Evolutionary conservation across 2,797 vertebrate genomes (phyloP), one percentile per base, ranked within the genome.

Genomic region (Alcedo quadribrachys): DNA sequence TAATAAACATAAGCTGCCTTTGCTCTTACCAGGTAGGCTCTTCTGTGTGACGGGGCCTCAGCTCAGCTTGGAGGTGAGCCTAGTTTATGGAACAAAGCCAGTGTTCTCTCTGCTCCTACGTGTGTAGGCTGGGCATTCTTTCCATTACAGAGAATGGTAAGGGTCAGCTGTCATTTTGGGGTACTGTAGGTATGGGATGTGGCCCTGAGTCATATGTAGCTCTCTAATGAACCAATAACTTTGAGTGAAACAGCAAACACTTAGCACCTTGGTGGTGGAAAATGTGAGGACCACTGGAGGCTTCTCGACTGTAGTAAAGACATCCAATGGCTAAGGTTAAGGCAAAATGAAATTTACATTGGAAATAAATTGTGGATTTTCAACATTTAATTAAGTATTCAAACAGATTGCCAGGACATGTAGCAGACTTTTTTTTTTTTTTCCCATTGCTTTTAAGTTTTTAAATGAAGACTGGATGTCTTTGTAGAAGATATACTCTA

Each of bases 361-460:
- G 46, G 27, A 89, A 94, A 80, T 65, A 80, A 43, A n/a, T 40
- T 87, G 46, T 89, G 54, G 45, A 54, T 87, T 92, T 90, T 85
- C 12, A 75, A 78, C 58, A 70, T 89, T 79, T 90, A 94, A 90
- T 95, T 90, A 90, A 71, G 61, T 90, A 62, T 78, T 87, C 73
- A 83, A 55, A 65, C 5, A 71, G 58, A 87, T 62, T 89, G 51
- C 79, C 66, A 69, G 58, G 66, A 90, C 76, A 27, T 85, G 30
- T 71, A 85, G 51, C 66, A 67, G 50, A 24, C 37, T 40, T 2
- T 75, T 91, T 91, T 89, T 87, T 45, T 5, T 50, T 50, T 48
- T 33, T 33, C 32, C 51, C 25, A 53, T 69, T 87, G 79, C 88
- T 95, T 96, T 95, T 83, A 93, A 87, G 79, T 90, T 94, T 96